Conservation (phyloP, 30 jellyfish, hydroid and myxozoan species). For the Aurelia sp. region DNA sequence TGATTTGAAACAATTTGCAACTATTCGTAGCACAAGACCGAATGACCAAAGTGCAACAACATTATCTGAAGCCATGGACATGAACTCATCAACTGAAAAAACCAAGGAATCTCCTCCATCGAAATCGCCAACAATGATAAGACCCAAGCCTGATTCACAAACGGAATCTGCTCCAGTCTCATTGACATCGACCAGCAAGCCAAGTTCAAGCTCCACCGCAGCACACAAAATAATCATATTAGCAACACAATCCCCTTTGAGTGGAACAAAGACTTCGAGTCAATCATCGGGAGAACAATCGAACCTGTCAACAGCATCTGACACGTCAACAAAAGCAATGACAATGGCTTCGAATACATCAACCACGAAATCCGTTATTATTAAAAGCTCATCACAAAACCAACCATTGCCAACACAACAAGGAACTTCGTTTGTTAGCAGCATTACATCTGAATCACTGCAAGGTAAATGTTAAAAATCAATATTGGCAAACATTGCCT, state of each 20-base stretch:
- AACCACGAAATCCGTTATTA: slow-evolving; percentile 33
- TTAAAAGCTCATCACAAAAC: slow-evolving; percentile 51
- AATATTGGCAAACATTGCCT: not conserved
- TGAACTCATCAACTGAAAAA: no score
- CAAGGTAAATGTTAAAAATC: slow-evolving; percentile 55
- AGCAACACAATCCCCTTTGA: slow-evolving; percentile 74
- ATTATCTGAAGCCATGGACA: no score
- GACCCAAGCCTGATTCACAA: not conserved
- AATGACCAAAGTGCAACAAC: no score
- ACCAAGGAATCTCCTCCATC: no score
- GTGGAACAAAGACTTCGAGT: no score
- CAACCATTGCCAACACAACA: slow-evolving; percentile 46
- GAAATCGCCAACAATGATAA: no score
- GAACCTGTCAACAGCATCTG: slow-evolving; percentile 12
- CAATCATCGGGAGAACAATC: slow-evolving; percentile 10
- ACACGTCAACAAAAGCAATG: slow-evolving; percentile 14
- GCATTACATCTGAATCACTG: slow-evolving; percentile 80
- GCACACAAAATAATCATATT: slow-evolving; percentile 75
- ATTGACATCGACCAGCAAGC: not conserved
- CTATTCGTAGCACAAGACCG: no score
- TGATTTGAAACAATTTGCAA: no score
- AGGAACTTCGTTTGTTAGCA: slow-evolving; percentile 89
- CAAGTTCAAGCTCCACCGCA: slow-evolving; percentile 33
- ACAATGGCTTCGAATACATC: slow-evolving; percentile 32
- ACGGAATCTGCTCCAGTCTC: slow-evolving; percentile 12